Base-by-base conservation (phyloP, 2,888 invertebrate species). In the Scaptomyza cyrtandrae region DNA sequence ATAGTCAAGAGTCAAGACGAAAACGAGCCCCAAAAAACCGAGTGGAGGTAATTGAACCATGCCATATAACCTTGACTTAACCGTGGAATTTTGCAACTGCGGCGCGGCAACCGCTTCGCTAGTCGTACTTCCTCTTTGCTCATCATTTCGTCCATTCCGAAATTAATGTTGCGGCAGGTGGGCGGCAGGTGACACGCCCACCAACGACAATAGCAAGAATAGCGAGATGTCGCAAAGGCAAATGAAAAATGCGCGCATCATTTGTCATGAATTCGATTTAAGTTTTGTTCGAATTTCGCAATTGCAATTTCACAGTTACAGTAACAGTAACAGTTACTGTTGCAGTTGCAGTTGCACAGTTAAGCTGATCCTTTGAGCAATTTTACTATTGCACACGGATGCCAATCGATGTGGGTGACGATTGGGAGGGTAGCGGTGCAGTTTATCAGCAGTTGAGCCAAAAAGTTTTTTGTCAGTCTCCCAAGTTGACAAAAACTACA, bases 241-340 rank as follows among this genome's bases (percentile, higher is more conserved):
- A 58, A 63, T 79, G 68, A 69, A 86, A 75, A 84, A 88, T 86
- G 75, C 74, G 76, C 84, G 80, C 76, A 84, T 86, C 84, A 88
- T 83, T 88, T 85, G 84, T 88, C 88, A 76, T 86, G 76, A 80
- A 86, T 85, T 85, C 86, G 81, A 85, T 85, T 85, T 72, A 88
- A 85, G 81, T 86, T 75, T 80, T 55, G 54, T 66, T 70, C 58
- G 49, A 67, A 61, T 54, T 64, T 68, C 39, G 61, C 61, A 70
- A 69, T 67, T 61, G 56, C 74, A 55, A 27, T 62, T 35, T 46
- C 10, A 4, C 61, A 57, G 11, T 46, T 56, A 16, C 14, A 2
- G 35, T 27, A 46, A 24, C 64, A 31, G 37, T 60, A 24, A 44
- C 14, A 31, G 2, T 16, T 54, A 16, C 63, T 39, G 0, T 27